Conservation (phyloP, 1,140 invertebrate genomes). For the Cotesia typhae region DNA sequence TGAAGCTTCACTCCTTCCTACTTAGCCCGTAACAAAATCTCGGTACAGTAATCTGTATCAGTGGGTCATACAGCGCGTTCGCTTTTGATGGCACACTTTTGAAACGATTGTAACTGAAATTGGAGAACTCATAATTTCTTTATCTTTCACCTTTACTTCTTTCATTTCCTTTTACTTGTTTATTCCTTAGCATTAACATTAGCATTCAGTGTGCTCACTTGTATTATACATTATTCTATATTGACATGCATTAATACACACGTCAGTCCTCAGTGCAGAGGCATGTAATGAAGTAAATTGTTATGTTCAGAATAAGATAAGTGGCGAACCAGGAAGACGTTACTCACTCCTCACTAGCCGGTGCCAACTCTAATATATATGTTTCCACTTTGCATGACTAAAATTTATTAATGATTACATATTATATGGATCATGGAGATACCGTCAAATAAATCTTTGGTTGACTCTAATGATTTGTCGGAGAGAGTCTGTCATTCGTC, state of each 20-base stretch:
- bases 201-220: no score
- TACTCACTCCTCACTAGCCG: constrained; percentile 13
- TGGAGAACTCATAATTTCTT: background rate
- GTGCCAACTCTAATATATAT: constrained; percentile 19
- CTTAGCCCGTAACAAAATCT: background rate
- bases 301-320: background rate
- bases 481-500: no score
- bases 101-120: background rate
- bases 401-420: constrained; percentile 20
- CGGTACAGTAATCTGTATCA: constrained; percentile 53
- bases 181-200: background rate
- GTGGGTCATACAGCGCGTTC: constrained; percentile 55
- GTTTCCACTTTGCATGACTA: background rate
- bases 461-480: no score
- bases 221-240: no score
- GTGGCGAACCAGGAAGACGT: constrained; percentile 28
- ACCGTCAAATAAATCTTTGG: background rate
- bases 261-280: background rate
- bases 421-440: background rate
- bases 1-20: background rate
- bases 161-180: background rate
- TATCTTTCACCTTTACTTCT: constrained; percentile 38
- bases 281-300: background rate
- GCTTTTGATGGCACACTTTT: constrained; percentile 57
- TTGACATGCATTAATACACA: no score